Evolutionary conservation across 2,113 vertebrate genomes (phyloP).

Genomic region (Burhinus bistriatus): DNA sequence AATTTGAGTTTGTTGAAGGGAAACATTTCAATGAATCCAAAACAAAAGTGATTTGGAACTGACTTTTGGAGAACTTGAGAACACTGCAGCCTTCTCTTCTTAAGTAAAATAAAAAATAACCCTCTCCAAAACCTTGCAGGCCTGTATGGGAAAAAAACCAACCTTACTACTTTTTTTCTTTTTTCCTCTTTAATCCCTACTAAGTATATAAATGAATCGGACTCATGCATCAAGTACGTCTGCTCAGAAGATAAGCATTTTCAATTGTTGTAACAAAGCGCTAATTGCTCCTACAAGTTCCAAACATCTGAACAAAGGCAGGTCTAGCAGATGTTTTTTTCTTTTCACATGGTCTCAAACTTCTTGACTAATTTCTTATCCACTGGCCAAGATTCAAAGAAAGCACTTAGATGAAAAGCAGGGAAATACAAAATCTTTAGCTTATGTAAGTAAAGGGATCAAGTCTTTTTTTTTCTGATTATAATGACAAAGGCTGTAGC

Average conservation of each 20-base stretch:
- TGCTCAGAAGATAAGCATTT: not conserved
- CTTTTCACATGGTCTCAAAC: not conserved
- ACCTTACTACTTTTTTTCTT: not conserved
- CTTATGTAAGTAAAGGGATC: not conserved
- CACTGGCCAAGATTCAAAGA: not conserved
- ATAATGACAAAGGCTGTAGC: not conserved
- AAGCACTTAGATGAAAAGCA: not conserved
- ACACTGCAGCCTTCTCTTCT: not conserved
- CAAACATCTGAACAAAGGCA: not conserved
- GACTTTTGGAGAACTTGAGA: not conserved
- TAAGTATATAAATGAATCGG: not conserved
- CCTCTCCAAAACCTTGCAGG: not conserved
- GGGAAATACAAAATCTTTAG: not conserved
- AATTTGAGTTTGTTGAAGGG: not conserved
- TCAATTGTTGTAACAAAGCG: not conserved
- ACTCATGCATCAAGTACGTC: not conserved
- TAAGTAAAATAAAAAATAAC: not conserved
- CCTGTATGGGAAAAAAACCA: not conserved
- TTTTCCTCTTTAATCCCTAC: not conserved
- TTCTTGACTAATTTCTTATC: not conserved
- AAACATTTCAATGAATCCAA: not conserved
- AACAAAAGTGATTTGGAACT: not conserved
- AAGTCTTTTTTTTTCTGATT: not conserved
- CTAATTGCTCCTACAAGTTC: not conserved
- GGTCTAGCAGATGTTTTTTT: not conserved